A percentile compares a stretch with the other conserved stretches of the same genome.
Evolutionary conservation across 2,888 invertebrate genomes (phyloP).

Genomic region (Hololepta plana): DNA sequence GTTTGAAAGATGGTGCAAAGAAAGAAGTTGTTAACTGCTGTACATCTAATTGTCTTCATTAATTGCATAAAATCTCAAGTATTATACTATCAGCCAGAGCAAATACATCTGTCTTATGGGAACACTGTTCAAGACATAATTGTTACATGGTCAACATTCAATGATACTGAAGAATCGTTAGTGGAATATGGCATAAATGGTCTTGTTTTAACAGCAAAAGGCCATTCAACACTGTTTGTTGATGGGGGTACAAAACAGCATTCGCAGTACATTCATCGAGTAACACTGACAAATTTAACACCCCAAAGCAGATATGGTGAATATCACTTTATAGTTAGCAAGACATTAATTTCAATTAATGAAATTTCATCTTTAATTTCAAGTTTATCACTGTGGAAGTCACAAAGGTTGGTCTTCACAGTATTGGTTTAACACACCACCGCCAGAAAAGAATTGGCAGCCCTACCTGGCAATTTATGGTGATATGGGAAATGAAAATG

Average conservation of each 20-base stretch:
- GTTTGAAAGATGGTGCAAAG: conserved; percentile 1
- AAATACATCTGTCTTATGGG: conserved; percentile 47
- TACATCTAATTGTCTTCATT: no score
- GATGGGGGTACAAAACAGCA: conserved; percentile 52
- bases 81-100: conserved; percentile 42
- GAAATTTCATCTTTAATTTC: conserved; percentile 10
- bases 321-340: conserved; percentile 9
- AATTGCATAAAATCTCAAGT: no score
- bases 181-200: conserved; percentile 56
- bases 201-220: conserved; percentile 35
- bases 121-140: conserved; percentile 48
- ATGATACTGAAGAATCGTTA: conserved; percentile 42
- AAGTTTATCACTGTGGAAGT: conserved; percentile 71
- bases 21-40: no score
- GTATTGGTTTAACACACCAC: conserved; percentile 60
- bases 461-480: conserved; percentile 77
- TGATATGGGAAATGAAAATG: conserved; percentile 87
- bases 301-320: conserved; percentile 46
- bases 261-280: conserved; percentile 63
- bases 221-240: conserved; percentile 42
- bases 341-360: neutral
- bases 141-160: conserved; percentile 69
- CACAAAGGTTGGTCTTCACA: conserved; percentile 61
- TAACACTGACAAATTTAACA: conserved; percentile 38
- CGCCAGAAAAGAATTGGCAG: conserved; percentile 48